Conservation (phyloP, 2,797 vertebrate species). For the Momotus momota region DNA sequence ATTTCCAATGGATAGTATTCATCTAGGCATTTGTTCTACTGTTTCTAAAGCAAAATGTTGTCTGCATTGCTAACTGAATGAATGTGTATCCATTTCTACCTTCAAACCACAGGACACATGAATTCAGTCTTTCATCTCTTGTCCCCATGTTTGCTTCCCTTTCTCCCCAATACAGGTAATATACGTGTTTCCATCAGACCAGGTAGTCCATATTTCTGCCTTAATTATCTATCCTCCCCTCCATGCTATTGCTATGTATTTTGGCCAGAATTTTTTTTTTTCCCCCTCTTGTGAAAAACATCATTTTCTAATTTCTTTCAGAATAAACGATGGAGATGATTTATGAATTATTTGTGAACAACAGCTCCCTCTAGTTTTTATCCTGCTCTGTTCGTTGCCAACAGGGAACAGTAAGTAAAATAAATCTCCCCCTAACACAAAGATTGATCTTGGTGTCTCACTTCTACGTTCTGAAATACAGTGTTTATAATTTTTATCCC, state of each 20-base stretch:
- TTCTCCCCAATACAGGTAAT: not conserved
- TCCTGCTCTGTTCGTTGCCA: not conserved
- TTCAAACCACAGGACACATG: not conserved
- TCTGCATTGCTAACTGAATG: not conserved
- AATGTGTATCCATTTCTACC: not conserved
- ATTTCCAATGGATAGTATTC: not conserved
- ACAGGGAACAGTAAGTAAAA: not conserved
- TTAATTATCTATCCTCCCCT: not conserved
- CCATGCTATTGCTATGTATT: not conserved
- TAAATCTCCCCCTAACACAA: not conserved
- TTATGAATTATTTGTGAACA: not conserved
- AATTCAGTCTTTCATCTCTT: not conserved
- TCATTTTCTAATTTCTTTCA: not conserved
- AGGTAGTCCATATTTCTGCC: not conserved
- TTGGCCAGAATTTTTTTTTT: not conserved
- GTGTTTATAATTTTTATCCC: not conserved
- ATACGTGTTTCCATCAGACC: not conserved
- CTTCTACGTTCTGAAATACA: not conserved
- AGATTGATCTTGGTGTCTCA: not conserved
- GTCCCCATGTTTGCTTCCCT: not conserved
- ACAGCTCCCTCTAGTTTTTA: conserved; percentile 45
- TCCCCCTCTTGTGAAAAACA: not conserved
- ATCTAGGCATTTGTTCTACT: not conserved
- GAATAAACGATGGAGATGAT: not conserved
- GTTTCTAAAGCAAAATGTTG: not conserved